Conservation (phyloP, 2,888 invertebrate genomes). For the Euplexia lucipara region DNA sequence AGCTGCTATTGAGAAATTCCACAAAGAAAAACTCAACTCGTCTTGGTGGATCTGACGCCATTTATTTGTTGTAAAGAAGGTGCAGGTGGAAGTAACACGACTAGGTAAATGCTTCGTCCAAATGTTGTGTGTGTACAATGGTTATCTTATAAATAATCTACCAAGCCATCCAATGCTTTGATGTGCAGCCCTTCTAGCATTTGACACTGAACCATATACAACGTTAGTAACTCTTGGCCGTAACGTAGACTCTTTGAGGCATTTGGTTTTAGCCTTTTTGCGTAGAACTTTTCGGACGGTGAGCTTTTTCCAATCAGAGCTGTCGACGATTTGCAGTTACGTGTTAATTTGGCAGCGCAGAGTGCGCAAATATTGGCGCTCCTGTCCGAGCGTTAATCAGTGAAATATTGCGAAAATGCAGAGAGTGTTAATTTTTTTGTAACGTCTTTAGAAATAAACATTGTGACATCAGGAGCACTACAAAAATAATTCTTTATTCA, state of each 20-base stretch:
- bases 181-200: too few species aligned
- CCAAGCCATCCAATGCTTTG: background rate
- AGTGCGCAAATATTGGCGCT: slow-evolving; percentile 22
- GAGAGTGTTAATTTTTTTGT: too few species aligned
- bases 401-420: slow-evolving; percentile 16
- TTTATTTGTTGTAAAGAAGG: background rate
- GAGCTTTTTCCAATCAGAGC: slow-evolving; percentile 44
- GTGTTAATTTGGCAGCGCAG: slow-evolving; percentile 33
- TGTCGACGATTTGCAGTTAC: slow-evolving; percentile 15
- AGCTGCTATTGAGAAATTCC: too few species aligned
- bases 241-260: background rate
- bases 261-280: slow-evolving; percentile 7
- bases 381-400: slow-evolving; percentile 1
- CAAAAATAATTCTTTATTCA: too few species aligned
- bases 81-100: too few species aligned
- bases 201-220: too few species aligned
- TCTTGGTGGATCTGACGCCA: background rate
- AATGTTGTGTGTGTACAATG: too few species aligned
- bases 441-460: too few species aligned
- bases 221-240: background rate
- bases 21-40: too few species aligned
- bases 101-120: background rate
- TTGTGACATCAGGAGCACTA: too few species aligned
- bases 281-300: slow-evolving; percentile 6
- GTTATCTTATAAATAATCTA: background rate